phyloP scores from a whole-genome alignment of 2,888 invertebrate species.

The Gandaritis pyraliata region DNA sequence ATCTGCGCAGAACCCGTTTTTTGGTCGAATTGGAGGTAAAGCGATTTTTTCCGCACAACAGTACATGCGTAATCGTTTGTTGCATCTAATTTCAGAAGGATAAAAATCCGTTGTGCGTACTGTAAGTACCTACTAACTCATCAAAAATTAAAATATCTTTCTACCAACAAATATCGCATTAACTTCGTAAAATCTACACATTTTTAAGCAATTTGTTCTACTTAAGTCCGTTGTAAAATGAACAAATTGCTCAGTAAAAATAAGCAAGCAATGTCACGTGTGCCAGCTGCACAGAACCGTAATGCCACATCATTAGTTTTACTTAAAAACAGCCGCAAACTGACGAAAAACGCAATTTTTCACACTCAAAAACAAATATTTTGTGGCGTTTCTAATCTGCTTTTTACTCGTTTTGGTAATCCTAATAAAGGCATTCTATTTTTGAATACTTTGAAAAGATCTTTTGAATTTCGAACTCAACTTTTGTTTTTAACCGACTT shows the following conservation, averaged over 20 bases:
- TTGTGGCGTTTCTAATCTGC: slow-evolving; percentile 64
- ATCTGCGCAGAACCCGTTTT: too few species aligned
- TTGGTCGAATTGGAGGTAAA: too few species aligned
- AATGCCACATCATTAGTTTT: slow-evolving; percentile 79
- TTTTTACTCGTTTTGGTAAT: slow-evolving; percentile 49
- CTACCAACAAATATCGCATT: background rate
- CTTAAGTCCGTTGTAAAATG: slow-evolving; percentile 51
- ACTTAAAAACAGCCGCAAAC: slow-evolving; percentile 75
- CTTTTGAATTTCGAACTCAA: background rate
- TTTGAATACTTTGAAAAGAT: slow-evolving; percentile 45
- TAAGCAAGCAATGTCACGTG: slow-evolving; percentile 65
- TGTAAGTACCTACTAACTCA: too few species aligned
- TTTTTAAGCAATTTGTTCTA: slow-evolving; percentile 55
- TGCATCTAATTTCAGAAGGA: too few species aligned
- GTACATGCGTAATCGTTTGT: too few species aligned
- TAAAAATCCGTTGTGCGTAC: too few species aligned
- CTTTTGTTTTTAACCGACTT: too few species aligned
- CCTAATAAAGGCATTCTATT: slow-evolving; percentile 57
- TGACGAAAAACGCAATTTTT: slow-evolving; percentile 77
- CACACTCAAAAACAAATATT: slow-evolving; percentile 79
- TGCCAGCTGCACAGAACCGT: slow-evolving; percentile 68
- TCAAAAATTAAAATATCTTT: too few species aligned
- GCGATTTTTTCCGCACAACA: too few species aligned
- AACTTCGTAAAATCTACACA: background rate
- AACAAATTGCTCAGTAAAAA: slow-evolving; percentile 45